A percentile compares a stretch with the other conserved stretches of the same genome.
Conservation (phyloP, 2,113 vertebrate species). For the Clinocottus analis region DNA sequence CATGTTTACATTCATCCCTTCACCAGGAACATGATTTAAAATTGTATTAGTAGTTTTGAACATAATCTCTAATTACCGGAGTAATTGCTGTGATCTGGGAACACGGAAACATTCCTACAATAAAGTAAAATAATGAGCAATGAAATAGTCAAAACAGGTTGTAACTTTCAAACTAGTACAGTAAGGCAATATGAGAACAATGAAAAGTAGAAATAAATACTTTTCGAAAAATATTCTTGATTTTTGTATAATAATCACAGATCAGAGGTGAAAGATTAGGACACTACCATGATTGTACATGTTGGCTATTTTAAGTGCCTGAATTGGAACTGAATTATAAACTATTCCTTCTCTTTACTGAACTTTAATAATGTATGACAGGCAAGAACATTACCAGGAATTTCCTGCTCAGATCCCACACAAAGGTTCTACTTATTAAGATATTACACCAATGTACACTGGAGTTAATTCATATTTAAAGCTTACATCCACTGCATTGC, state of each 20-base stretch:
- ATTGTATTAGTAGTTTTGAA: background rate
- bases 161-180: background rate
- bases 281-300: background rate
- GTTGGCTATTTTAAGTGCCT: background rate
- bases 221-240: background rate
- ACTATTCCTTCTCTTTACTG: background rate
- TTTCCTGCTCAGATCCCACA: slow-evolving; percentile 4
- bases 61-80: background rate
- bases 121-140: background rate
- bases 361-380: background rate
- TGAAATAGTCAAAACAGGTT: background rate
- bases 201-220: background rate
- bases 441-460: background rate
- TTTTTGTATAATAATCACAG: background rate
- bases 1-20: background rate
- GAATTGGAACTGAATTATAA: background rate
- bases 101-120: background rate
- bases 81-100: background rate
- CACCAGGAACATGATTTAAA: background rate
- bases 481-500: slow-evolving; percentile 15
- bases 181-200: background rate
- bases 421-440: background rate
- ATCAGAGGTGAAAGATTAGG: background rate
- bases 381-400: background rate
- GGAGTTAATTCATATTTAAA: slow-evolving; percentile 1